Percentiles rank a stretch among this genome's conserved stretches.
These are phyloP conservation scores for Andrena cerasifolii DNA, from an alignment of 1,140 invertebrate genomes.

Conservation along the genomic window DNA sequence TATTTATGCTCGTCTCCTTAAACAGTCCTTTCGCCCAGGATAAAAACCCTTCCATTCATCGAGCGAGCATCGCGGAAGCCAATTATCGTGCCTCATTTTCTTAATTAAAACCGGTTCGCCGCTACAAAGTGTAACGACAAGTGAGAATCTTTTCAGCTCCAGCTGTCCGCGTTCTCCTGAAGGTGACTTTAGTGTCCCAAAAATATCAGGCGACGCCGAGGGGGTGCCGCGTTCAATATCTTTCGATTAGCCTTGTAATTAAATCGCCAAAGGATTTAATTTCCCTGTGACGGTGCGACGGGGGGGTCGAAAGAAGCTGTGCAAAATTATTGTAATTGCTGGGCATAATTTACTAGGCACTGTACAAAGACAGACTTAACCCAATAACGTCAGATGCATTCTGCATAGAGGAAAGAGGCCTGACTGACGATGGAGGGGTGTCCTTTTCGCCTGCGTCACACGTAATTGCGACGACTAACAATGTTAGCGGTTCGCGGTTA, in stretches of 20 bases:
- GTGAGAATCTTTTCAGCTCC: conserved; percentile 1
- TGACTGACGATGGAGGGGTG: conserved; percentile 21
- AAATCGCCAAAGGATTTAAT: conserved; percentile 11
- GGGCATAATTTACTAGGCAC: conserved; percentile 42
- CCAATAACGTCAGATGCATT: conserved; percentile 62
- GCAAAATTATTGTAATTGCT: conserved; percentile 50
- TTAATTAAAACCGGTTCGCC: conserved; percentile 62
- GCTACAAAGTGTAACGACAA: conserved; percentile 43
- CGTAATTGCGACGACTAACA: conserved; percentile 69
- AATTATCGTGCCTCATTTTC: conserved; percentile 64
- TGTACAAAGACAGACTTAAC: conserved; percentile 53
- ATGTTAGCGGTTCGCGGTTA: conserved; percentile 61
- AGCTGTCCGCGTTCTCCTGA: too few relatives aligned
- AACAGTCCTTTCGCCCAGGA: conserved; percentile 55
- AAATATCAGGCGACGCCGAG: not conserved
- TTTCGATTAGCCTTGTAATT: not conserved
- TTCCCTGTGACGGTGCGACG: not conserved
- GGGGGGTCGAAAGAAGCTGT: not conserved
- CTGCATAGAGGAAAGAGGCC: conserved; percentile 43
- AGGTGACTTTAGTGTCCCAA: not conserved
- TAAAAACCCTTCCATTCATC: conserved; percentile 67
- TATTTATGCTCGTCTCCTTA: conserved; percentile 54
- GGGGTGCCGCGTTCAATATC: not conserved
- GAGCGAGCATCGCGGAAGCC: conserved; percentile 51
- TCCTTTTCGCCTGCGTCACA: conserved; percentile 54